A percentile compares a stretch with the other conserved stretches of the same genome.
Conservation (phyloP, 2,888 invertebrate genomes). For the Endotricha flammealis region DNA sequence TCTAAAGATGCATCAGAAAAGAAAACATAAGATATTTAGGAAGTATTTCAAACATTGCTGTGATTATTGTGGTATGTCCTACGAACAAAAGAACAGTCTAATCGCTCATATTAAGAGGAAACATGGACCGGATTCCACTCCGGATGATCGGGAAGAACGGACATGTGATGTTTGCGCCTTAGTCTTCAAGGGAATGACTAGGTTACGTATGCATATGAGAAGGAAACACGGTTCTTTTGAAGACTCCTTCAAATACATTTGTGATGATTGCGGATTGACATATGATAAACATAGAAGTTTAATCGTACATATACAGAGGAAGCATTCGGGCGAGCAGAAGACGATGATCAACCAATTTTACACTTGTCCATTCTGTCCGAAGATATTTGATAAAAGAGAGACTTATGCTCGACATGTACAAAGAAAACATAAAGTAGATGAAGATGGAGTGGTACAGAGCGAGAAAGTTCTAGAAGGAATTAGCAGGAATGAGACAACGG, state of each 20-base stretch:
- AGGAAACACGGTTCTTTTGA: conserved; percentile 59
- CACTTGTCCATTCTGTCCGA: conserved; percentile 61
- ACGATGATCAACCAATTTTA: conserved; percentile 47
- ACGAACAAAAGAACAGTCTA: conserved; percentile 61
- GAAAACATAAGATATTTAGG: conserved; percentile 54
- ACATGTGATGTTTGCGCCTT: conserved; percentile 63
- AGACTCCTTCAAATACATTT: conserved; percentile 55
- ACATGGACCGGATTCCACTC: conserved; percentile 47
- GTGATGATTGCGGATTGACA: conserved; percentile 56
- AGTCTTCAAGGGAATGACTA: conserved; percentile 58
- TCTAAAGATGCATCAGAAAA: conserved; percentile 54
- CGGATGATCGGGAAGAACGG: conserved; percentile 49
- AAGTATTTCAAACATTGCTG: conserved; percentile 54
- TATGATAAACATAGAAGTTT: conserved; percentile 65
- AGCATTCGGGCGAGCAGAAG: conserved; percentile 43
- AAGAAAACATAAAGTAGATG: conserved; percentile 52
- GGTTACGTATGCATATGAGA: conserved; percentile 65
- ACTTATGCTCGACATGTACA: conserved; percentile 64
- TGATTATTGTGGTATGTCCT: conserved; percentile 61
- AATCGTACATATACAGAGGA: conserved; percentile 56
- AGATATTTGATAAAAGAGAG: conserved; percentile 57
- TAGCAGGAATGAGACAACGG: conserved; percentile 38
- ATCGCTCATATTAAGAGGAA: conserved; percentile 61
- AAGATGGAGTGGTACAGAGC: conserved; percentile 24
- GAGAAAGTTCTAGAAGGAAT: conserved; percentile 27